Conservation (phyloP, 2,113 vertebrate species). For the Silurus glanis region DNA sequence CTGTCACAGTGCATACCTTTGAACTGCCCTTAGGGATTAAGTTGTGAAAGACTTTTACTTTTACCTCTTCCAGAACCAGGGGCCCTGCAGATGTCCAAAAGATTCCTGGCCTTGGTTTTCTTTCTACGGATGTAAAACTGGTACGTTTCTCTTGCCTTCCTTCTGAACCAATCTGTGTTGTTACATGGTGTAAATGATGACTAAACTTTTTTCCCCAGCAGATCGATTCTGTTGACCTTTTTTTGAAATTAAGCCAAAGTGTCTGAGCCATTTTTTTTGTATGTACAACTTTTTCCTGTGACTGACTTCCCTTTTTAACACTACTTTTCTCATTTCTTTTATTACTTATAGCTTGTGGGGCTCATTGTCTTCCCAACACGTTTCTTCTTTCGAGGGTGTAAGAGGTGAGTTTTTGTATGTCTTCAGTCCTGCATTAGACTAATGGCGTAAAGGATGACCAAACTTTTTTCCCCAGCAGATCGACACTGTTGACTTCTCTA, state of each 20-base stretch:
- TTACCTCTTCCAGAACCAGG: background rate
- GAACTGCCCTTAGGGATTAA: background rate
- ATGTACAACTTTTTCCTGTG: too few species aligned
- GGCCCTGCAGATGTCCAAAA: background rate
- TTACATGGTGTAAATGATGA: constrained; percentile 47
- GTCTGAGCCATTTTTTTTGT: constrained; percentile 32
- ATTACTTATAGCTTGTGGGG: background rate
- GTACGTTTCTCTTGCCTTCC: background rate
- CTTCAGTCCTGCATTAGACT: background rate
- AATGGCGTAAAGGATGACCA: constrained; percentile 45
- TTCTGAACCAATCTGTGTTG: background rate
- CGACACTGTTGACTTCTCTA: constrained; percentile 56
- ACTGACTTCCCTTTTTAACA: too few species aligned
- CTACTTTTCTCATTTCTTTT: too few species aligned
- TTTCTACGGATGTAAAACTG: background rate
- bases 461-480: constrained; percentile 62
- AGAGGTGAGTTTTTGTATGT: background rate
- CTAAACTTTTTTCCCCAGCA: constrained; percentile 54
- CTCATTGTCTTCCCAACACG: background rate
- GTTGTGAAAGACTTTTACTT: background rate
- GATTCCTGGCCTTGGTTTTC: background rate
- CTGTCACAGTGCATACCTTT: too few species aligned
- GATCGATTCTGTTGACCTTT: constrained; percentile 53
- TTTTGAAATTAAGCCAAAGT: constrained; percentile 36
- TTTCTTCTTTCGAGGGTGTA: background rate